These are phyloP conservation scores for Aythya baeri DNA, from an alignment of 2,113 vertebrate species.

Conservation along the genomic window DNA sequence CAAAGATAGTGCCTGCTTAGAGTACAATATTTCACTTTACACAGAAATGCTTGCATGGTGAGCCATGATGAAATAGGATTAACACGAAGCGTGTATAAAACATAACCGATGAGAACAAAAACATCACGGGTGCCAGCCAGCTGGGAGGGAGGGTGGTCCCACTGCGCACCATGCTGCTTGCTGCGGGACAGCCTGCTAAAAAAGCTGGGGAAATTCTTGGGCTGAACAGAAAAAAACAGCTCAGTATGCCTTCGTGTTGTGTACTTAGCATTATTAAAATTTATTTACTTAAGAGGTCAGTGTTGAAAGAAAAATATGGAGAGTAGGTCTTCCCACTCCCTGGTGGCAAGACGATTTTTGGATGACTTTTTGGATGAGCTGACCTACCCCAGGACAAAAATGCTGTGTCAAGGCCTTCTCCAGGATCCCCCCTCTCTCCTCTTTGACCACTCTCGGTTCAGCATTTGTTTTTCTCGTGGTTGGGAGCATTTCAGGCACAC, in stretches of 20 bases:
- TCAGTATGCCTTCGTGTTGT: not conserved
- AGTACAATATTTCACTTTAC: not conserved
- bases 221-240: not conserved
- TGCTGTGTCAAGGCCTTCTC: not conserved
- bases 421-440: rapidly evolving
- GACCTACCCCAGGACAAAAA: not conserved
- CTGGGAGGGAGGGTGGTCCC: not conserved
- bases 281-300: not conserved
- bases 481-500: not conserved
- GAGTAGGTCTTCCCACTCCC: not conserved
- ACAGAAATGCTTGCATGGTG: not conserved
- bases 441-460: not conserved
- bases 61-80: not conserved
- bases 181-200: no score
- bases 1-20: not conserved
- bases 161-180: not conserved
- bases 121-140: not conserved
- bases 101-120: not conserved
- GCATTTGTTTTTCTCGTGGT: not conserved
- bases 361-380: not conserved
- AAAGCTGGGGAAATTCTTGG: not conserved
- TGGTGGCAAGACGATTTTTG: no score
- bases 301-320: not conserved
- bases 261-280: not conserved
- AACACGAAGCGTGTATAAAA: not conserved